Base-by-base conservation (phyloP, 2,888 invertebrate species). In the Mallateleia sp. region DNA sequence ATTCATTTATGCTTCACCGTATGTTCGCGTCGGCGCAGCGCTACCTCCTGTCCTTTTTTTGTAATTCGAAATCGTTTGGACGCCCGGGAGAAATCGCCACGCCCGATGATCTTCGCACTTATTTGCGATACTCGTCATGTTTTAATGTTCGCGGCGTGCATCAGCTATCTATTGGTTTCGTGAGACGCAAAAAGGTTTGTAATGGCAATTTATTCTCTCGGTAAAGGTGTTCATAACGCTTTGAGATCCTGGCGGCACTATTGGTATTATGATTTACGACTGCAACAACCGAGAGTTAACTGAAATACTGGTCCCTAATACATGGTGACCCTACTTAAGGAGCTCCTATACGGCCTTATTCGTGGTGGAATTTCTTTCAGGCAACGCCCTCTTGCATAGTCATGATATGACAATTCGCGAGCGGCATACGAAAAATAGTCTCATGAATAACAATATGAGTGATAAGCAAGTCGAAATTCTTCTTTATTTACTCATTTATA, bases 261-360 rank as follows among this genome's bases (percentile, higher is more conserved):
- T 60, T 81, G 80, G 75, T 83, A 83, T 84, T 80, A 82, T 89
- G 90, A 90, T 89, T 89, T 90, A 90, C 69, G 90, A 86, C 81
- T 67, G 71, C 79, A 74, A 72, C 82, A 87, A 87, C 85, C 85
- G 69, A 83, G 88, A 89, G 85, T 89, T 89, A 90, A 89, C 89
- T 89, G 88, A 90, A 89, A 87, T 87, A 84, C 87, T 83, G 80
- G 87, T 80, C 82, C 85, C 88, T 88, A 87, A 88, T 89, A 79
- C 87, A 58, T 62, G 85, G 82, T 90, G 89, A 88, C 89, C 88
- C 87, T 80, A 85, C 75, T 85, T 85, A 79, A 88, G 74, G 54
- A 78, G 85, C 79, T 83, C 32, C 78, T n/a, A 69, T 81, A 60
- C 28, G 77, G 62, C 60, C 67, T 34, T 45, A 77, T 83, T 84